Evolutionary conservation across 2,113 vertebrate species (phyloP).

Genomic region (Onychostruthus taczanowskii): DNA sequence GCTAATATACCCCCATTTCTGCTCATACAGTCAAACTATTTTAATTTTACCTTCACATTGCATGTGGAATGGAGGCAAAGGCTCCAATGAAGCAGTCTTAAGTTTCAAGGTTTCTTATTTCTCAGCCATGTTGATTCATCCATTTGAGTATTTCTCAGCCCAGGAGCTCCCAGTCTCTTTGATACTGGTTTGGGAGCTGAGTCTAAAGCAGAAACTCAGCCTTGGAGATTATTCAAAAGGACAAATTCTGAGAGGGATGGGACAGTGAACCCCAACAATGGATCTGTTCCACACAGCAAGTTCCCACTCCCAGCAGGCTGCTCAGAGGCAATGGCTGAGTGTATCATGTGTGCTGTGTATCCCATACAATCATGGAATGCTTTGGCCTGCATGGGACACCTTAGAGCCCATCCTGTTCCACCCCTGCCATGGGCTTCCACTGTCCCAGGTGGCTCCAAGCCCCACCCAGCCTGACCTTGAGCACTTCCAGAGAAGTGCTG

Average conservation of each 20-base stretch:
- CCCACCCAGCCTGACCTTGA: rapidly evolving
- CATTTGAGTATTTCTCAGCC: not conserved
- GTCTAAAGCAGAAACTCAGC: not conserved
- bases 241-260: not conserved
- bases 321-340: not conserved
- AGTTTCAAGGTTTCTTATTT: not conserved
- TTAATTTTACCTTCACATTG: not conserved
- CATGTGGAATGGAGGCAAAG: not conserved
- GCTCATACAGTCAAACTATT: not conserved
- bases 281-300: not conserved
- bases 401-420: not conserved
- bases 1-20: not conserved
- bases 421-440: not conserved
- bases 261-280: not conserved
- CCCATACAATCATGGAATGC: not conserved
- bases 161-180: not conserved
- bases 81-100: not conserved
- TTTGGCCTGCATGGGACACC: not conserved
- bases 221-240: not conserved
- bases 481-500: not conserved
- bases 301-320: not conserved
- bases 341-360: not conserved
- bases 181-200: not conserved
- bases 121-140: not conserved
- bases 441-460: not conserved